Evolutionary conservation across 2,797 vertebrate genomes (phyloP).

Genomic region (Sebastes steindachneri): DNA sequence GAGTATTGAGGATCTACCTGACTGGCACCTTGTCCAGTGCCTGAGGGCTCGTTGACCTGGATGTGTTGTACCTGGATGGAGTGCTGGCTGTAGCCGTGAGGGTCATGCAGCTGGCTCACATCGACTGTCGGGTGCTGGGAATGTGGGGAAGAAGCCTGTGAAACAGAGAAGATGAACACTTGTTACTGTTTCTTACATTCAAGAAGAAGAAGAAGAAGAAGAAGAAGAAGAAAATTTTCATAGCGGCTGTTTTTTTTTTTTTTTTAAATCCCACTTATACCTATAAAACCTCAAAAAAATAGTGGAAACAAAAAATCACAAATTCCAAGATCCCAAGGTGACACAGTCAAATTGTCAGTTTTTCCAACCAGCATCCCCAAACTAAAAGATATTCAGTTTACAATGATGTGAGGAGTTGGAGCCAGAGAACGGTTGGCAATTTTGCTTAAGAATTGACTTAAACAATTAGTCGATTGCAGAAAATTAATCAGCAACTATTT

Average conservation of each 20-base stretch:
- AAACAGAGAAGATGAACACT: neutral
- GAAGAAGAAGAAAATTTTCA: neutral
- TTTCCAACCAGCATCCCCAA: neutral
- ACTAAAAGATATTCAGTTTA: neutral
- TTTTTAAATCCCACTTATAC: neutral
- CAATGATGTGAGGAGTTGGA: neutral
- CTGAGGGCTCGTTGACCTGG: conserved; percentile 90
- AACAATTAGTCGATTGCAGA: neutral
- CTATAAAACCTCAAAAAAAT: neutral
- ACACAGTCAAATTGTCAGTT: neutral
- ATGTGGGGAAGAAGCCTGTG: conserved; percentile 93
- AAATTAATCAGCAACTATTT: neutral
- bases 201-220: too few species aligned
- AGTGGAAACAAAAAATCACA: too few species aligned
- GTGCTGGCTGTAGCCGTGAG: conserved; percentile 94
- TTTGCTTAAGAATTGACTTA: neutral
- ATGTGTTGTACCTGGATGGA: conserved; percentile 99
- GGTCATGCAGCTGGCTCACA: conserved; percentile 94
- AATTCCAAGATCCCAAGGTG: neutral
- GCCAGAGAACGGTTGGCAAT: neutral
- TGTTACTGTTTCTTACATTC: neutral
- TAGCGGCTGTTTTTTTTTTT: neutral
- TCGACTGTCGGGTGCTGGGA: conserved; percentile 95
- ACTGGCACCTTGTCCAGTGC: conserved; percentile 73
- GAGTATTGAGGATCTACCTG: conserved; percentile 82